Base-by-base conservation (phyloP, 2,888 invertebrate species). In the Dichetophora obliterata region DNA sequence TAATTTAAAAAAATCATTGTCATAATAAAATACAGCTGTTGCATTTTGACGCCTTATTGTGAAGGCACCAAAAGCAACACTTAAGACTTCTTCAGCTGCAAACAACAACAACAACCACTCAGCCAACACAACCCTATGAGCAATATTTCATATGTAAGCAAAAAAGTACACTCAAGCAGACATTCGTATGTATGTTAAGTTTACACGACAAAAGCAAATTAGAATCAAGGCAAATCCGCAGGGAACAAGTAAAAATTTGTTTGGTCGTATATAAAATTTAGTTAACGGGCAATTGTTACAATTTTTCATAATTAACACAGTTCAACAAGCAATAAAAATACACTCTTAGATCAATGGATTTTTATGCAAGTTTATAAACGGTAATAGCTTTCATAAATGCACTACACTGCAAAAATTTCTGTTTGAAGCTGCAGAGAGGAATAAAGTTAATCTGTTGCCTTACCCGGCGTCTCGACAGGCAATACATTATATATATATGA, bases 261-360 rank as follows among this genome's bases (percentile, higher is more conserved):
- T n/a, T 71, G 54, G 57, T 37, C 22, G 9, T 11, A 57, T 11
- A 16, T 8, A 37, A 71, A 61, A 72, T 72, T 59, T 61, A 48
- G 72, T 72, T 61, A 24, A 48, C 48, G 48, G 11, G 61, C 72
- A 72, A 61, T 72, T 61, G 61, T 59, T 59, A 61, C 72, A 61
- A 61, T 59, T 37, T 37, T 16, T 24, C n/a, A 50, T 50, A 48
- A 68, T 50, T n/a, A n/a, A n/a, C n/a, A n/a, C n/a, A n/a, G n/a
- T n/a, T n/a, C n/a, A n/a, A n/a, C n/a, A n/a, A n/a, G n/a, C n/a
- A n/a, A n/a, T n/a, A n/a, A n/a, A n/a, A n/a, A n/a, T n/a, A n/a
- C n/a, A n/a, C n/a, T n/a, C n/a, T n/a, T n/a, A n/a, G n/a, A n/a
- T n/a, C n/a, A n/a, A n/a, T n/a, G n/a, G n/a, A n/a, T n/a, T n/a